Evolutionary conservation across 2,888 invertebrate species (phyloP).

Genomic region (Mylabris sibirica): DNA sequence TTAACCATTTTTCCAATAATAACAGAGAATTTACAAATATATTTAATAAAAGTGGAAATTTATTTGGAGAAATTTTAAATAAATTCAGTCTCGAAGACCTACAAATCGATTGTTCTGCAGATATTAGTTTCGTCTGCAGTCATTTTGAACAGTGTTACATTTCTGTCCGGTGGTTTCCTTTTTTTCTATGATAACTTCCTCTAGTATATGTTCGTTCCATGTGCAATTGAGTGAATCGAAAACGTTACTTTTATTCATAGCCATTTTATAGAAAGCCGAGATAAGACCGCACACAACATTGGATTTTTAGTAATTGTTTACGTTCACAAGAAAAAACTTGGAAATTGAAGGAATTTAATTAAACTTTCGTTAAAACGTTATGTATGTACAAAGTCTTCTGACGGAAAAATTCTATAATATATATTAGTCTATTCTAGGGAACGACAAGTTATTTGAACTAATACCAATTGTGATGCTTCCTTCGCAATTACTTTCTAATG

Average conservation of each 20-base stretch:
- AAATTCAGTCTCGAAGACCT: conserved; percentile 37
- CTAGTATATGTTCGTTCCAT: conserved; percentile 34
- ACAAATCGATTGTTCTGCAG: conserved; percentile 50
- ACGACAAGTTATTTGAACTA: conserved; percentile 3
- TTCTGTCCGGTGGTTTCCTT: conserved; percentile 38
- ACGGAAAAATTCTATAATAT: conserved; percentile 1
- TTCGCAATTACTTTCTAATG: not conserved
- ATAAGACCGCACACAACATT: not conserved
- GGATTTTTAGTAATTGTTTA: conserved; percentile 5
- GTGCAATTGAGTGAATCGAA: conserved; percentile 42
- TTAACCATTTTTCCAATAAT: not conserved
- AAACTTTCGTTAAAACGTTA: conserved; percentile 34
- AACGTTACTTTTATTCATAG: conserved; percentile 38
- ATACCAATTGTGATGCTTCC: not conserved
- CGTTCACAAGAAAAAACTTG: not conserved
- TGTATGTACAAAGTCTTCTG: not conserved
- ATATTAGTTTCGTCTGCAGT: conserved; percentile 48
- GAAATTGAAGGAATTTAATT: conserved; percentile 34
- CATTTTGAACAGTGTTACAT: conserved; percentile 39
- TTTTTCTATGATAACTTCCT: conserved; percentile 39
- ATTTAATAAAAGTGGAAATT: not conserved
- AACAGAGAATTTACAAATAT: not conserved
- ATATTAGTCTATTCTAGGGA: not conserved
- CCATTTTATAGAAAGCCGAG: conserved; percentile 27
- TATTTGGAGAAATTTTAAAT: conserved; percentile 15